Conservation (phyloP, 2,888 invertebrate species). For the Mycalesis mineus region DNA sequence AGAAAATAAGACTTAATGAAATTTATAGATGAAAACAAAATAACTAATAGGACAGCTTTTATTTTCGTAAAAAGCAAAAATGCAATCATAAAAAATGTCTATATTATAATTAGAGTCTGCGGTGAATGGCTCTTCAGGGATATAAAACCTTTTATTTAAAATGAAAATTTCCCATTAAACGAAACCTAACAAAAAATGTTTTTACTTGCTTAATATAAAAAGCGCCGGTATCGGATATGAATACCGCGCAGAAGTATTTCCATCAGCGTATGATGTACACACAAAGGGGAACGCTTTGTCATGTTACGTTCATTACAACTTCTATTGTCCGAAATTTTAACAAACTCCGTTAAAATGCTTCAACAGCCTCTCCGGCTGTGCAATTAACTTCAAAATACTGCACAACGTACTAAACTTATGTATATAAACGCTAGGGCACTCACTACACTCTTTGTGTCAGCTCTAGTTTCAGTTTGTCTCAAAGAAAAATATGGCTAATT, state of each 20-base stretch:
- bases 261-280: conserved; percentile 12
- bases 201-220: neutral
- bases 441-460: too few species aligned
- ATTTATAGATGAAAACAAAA: too few species aligned
- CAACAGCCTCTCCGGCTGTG: conserved; percentile 14
- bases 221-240: conserved; percentile 7
- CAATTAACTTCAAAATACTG: conserved; percentile 20
- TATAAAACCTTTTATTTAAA: neutral
- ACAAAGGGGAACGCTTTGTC: conserved; percentile 24
- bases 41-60: too few species aligned
- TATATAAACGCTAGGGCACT: too few species aligned
- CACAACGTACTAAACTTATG: conserved; percentile 1
- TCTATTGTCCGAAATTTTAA: conserved; percentile 25
- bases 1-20: too few species aligned
- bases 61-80: too few species aligned
- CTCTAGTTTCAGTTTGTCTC: too few species aligned
- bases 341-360: conserved; percentile 22
- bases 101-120: too few species aligned
- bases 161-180: neutral
- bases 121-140: too few species aligned
- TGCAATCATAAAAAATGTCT: too few species aligned
- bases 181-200: neutral
- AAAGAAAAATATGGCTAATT: too few species aligned
- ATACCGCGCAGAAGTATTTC: conserved; percentile 12
- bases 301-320: conserved; percentile 24